Evolutionary conservation across 2,797 vertebrate species (phyloP).

Genomic region (Cynodonichthys magdalenae): DNA sequence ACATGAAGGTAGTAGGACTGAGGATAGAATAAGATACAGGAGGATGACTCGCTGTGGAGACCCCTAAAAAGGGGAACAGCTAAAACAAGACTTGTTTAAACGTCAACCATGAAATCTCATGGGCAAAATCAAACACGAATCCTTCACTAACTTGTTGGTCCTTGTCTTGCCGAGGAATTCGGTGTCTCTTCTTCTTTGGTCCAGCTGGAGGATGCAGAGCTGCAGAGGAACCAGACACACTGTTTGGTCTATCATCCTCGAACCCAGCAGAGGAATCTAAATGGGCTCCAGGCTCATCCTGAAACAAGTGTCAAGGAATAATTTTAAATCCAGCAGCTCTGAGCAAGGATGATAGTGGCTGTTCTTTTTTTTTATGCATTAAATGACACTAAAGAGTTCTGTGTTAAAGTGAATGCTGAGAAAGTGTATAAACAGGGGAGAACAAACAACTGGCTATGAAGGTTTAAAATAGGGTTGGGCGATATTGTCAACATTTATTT

Average conservation of each 20-base stretch:
- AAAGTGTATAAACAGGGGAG: too few species aligned
- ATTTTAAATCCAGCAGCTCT: neutral
- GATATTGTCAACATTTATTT: too few species aligned
- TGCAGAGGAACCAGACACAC: slow-evolving; percentile 64
- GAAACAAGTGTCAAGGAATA: slow-evolving; percentile 13
- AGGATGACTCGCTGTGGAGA: too few species aligned
- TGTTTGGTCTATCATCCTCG: slow-evolving; percentile 73
- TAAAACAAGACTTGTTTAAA: neutral
- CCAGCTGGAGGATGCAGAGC: slow-evolving; percentile 62
- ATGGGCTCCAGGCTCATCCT: slow-evolving; percentile 77
- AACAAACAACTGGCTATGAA: too few species aligned
- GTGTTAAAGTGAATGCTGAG: too few species aligned
- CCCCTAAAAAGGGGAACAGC: too few species aligned
- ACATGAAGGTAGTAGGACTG: too few species aligned
- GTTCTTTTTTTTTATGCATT: too few species aligned
- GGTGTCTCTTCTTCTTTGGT: slow-evolving; percentile 80
- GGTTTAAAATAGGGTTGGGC: too few species aligned
- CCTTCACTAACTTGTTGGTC: slow-evolving; percentile 71
- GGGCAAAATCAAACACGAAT: neutral
- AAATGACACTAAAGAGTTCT: too few species aligned
- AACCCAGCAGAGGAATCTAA: slow-evolving; percentile 64
- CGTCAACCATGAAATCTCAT: neutral
- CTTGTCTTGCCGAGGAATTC: slow-evolving; percentile 76
- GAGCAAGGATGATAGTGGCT: neutral
- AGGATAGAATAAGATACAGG: too few species aligned